Base-by-base conservation (phyloP, 2,888 invertebrate genomes). In the Stenichneumon culpator region DNA sequence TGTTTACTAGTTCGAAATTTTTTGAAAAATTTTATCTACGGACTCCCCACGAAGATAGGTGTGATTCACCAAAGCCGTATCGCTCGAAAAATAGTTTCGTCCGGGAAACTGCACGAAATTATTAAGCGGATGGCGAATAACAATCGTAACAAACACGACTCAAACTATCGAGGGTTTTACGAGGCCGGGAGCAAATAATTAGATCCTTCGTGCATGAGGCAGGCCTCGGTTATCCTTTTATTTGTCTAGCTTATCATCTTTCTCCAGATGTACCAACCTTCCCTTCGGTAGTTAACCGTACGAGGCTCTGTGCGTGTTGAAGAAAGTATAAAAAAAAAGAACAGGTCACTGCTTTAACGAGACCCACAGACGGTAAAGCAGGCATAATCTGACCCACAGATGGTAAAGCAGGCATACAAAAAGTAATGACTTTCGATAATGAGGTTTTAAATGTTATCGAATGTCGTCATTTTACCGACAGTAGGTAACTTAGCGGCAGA, bases 1-100 rank as follows among this genome's bases (percentile, higher is more conserved):
- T 84, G 86, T 85, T 84, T 85, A 86, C 84, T 65, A 82, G 73
- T 57, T 60, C 28, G 63, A 73, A 67, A 78, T 50, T 19, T 32
- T 57, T 68, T 28, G 28, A 32, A 7, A 19, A n/a, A 52, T 44
- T 16, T 52, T 1, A 52, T 52, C 52, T 19, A 0, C 11, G 44
- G 19, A 52, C n/a, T 19, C 19, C 19, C 52, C 52, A 19, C 52
- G 52, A 52, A 7, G 52, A 19, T 52, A 0, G 52, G 52, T 52
- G 52, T 52, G 52, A 52, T 19, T 52, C 52, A 52, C 52, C 52
- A 52, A 52, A 19, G 19, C 16, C 16, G 14, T 44, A 16, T 44
- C 44, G 14, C 16, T 4, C 44, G 44, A 44, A 44, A 44, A 4
- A 44, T 16, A 3, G 11, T 14, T 44, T 16, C 44, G 44, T 44